Conservation (phyloP, 2,113 vertebrate species). For the Morone saxatilis region DNA sequence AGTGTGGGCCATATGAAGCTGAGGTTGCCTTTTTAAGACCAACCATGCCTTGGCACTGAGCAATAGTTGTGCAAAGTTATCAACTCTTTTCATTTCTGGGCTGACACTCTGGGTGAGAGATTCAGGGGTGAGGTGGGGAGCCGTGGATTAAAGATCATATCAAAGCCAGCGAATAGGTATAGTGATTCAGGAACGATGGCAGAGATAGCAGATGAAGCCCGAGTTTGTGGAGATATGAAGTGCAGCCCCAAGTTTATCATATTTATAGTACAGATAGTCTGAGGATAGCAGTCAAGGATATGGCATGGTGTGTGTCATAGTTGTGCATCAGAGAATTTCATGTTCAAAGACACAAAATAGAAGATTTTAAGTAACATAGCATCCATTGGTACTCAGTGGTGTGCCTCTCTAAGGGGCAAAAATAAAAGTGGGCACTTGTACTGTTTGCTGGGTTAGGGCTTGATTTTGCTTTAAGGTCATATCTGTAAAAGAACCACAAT, state of each 20-base stretch:
- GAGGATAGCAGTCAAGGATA: conserved; percentile 40
- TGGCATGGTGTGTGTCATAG: conserved; percentile 17
- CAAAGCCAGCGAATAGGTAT: conserved; percentile 66
- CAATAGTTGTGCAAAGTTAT: conserved; percentile 60
- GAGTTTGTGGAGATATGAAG: conserved; percentile 54
- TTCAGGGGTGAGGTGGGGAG: conserved; percentile 63
- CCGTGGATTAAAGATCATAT: conserved; percentile 83
- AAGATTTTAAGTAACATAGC: not conserved
- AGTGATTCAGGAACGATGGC: conserved; percentile 68
- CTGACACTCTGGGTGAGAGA: conserved; percentile 69
- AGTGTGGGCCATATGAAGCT: not conserved
- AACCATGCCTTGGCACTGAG: conserved; percentile 25
- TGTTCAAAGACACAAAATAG: conserved; percentile 48
- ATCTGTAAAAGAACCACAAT: not conserved
- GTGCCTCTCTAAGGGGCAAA: not conserved
- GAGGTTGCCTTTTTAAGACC: conserved; percentile 27
- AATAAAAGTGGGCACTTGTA: not conserved
- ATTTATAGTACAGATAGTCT: conserved; percentile 28
- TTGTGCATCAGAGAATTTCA: conserved; percentile 20
- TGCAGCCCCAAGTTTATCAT: conserved; percentile 50
- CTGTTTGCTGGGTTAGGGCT: not conserved
- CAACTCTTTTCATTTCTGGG: conserved; percentile 61
- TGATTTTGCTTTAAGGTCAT: not conserved
- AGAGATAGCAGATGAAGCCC: conserved; percentile 58
- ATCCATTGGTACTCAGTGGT: too few species aligned